phyloP scores from a whole-genome alignment of 2,797 vertebrate species.

The Paedocypris micromegethes region DNA sequence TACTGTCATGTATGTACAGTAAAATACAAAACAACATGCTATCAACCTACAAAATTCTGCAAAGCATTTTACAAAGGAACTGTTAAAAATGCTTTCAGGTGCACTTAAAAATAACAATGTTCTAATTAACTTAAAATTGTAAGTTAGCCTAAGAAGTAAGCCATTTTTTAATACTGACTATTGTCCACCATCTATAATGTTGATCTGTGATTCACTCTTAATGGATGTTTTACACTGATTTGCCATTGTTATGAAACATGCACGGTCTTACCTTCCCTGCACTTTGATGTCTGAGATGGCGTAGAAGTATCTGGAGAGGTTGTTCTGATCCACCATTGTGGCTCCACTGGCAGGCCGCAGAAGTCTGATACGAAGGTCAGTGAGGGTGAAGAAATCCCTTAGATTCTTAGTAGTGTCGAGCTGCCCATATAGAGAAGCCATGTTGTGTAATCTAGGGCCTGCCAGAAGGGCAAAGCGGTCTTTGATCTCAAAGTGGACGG shows the following conservation, averaged over 20 bases:
- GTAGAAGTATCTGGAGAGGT: constrained; percentile 95
- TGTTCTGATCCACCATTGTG: constrained; percentile 90
- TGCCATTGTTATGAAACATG: neutral
- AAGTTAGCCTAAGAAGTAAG: too few species aligned
- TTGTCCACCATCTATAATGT: too few species aligned
- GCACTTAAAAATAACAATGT: too few species aligned
- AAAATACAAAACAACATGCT: too few species aligned
- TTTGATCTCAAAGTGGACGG: constrained; percentile 96
- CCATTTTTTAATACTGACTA: too few species aligned
- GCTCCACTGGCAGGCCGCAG: constrained; percentile 90
- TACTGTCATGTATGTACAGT: too few species aligned
- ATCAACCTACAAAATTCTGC: too few species aligned
- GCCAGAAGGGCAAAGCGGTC: constrained; percentile 95
- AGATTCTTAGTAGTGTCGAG: constrained; percentile 97
- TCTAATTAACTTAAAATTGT: too few species aligned
- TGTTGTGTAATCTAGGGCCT: constrained; percentile 90
- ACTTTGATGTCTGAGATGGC: constrained; percentile 98
- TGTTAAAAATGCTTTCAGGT: too few species aligned
- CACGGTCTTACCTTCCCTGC: constrained; percentile 86
- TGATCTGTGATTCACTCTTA: too few species aligned
- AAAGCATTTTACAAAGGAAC: too few species aligned
- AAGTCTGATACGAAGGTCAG: constrained; percentile 89
- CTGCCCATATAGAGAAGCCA: constrained; percentile 96
- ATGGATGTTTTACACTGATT: too few species aligned
- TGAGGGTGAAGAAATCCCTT: constrained; percentile 97